Conservation (phyloP, 2,113 vertebrate species). For the Cyanoramphus novaezelandiae region DNA sequence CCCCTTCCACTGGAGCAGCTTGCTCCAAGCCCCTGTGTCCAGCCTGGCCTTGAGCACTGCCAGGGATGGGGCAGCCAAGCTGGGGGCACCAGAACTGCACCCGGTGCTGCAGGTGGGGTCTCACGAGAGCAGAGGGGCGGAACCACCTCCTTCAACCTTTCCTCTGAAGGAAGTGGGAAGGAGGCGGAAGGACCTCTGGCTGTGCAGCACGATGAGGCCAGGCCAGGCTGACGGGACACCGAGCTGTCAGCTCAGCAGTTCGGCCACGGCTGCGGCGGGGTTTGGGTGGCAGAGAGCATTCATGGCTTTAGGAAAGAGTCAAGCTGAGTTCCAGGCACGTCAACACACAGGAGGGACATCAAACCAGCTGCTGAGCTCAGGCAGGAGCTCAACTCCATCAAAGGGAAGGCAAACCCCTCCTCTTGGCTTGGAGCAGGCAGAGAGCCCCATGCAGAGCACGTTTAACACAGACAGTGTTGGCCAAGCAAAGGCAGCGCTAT, state of each 20-base stretch:
- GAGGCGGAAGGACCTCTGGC: not conserved
- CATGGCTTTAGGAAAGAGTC: not conserved
- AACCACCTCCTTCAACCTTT: not conserved
- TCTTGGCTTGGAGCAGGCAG: not conserved
- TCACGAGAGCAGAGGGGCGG: not conserved
- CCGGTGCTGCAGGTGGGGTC: not conserved
- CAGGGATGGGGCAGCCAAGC: too few relatives aligned
- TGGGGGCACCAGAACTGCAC: not conserved
- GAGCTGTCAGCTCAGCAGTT: not conserved
- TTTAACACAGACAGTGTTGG: rapidly evolving
- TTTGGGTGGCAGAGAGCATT: not conserved
- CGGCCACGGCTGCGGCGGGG: rapidly evolving
- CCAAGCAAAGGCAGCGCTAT: not conserved
- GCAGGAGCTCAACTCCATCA: not conserved
- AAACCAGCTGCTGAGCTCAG: not conserved
- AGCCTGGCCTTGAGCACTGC: not conserved
- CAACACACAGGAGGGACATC: not conserved
- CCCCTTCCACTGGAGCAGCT: not conserved
- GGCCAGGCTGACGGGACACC: not conserved
- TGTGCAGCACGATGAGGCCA: rapidly evolving
- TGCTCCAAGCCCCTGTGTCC: not conserved
- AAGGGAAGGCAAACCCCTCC: not conserved
- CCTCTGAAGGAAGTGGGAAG: not conserved
- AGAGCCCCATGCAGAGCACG: not conserved
- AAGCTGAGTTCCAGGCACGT: not conserved